phyloP scores from a whole-genome alignment of 1,140 invertebrate genomes.

The Trachymyrmex cornetzi region DNA sequence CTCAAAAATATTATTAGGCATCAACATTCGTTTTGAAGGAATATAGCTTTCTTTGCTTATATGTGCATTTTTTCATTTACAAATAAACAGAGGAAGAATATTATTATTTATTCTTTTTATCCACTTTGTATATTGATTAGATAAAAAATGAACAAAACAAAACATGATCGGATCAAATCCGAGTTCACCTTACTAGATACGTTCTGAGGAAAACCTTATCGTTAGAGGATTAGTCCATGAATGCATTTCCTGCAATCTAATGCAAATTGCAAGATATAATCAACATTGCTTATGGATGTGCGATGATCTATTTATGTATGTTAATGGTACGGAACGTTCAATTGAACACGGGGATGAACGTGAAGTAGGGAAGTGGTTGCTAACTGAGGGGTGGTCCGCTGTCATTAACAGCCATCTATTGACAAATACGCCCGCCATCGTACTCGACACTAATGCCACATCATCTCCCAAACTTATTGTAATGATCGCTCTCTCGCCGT shows the following conservation, averaged over 20 bases:
- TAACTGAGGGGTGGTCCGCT: conserved; percentile 66
- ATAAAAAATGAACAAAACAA: no score
- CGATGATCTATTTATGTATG: conserved; percentile 39
- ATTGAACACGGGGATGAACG: conserved; percentile 60
- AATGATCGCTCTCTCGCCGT: conserved; percentile 62
- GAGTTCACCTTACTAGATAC: no score
- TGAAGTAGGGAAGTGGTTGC: conserved; percentile 40
- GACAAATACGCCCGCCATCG: conserved; percentile 76
- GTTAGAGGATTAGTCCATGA: neutral
- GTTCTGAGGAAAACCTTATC: no score
- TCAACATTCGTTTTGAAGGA: no score
- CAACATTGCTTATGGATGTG: neutral
- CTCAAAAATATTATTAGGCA: no score
- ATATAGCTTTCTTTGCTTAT: no score
- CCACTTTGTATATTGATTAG: no score
- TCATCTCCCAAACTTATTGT: conserved; percentile 74
- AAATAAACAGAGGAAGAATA: no score
- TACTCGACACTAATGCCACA: conserved; percentile 76
- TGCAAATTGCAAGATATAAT: neutral
- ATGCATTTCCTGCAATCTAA: neutral
- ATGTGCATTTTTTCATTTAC: no score
- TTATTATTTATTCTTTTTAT: no score
- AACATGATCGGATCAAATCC: no score
- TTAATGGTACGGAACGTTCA: conserved; percentile 54
- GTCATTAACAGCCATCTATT: conserved; percentile 79